phyloP scores from a whole-genome alignment of 2,888 invertebrate species.

The Tortricodes alternella region DNA sequence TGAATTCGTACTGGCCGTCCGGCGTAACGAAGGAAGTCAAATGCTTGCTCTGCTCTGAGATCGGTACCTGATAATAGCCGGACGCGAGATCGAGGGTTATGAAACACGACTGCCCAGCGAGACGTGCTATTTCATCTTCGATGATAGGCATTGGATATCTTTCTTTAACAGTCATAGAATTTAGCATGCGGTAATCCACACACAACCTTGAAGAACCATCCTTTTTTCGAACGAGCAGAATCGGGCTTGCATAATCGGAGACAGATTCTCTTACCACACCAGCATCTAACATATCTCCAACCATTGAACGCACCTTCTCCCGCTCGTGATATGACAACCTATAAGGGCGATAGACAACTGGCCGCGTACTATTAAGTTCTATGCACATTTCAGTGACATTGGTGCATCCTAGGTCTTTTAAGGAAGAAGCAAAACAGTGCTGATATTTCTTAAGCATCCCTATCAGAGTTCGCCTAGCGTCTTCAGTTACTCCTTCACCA shows the following conservation, averaged over 20 bases:
- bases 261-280: slow-evolving; percentile 9
- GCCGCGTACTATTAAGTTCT: slow-evolving; percentile 30
- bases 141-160: slow-evolving; percentile 23
- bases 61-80: slow-evolving; percentile 22
- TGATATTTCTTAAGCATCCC: slow-evolving; percentile 22
- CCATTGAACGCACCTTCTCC: slow-evolving; percentile 3
- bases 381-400: slow-evolving; percentile 34
- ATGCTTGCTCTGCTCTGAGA: too few species aligned
- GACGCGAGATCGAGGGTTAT: slow-evolving; percentile 12
- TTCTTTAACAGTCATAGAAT: slow-evolving; percentile 13
- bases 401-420: slow-evolving; percentile 34
- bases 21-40: too few species aligned
- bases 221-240: slow-evolving; percentile 10
- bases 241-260: slow-evolving; percentile 9
- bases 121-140: slow-evolving; percentile 23
- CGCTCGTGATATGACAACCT: slow-evolving; percentile 5
- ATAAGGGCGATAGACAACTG: slow-evolving; percentile 21
- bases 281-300: slow-evolving; percentile 7
- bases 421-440: slow-evolving; percentile 34
- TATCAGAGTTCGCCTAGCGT: slow-evolving; percentile 15
- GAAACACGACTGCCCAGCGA: slow-evolving; percentile 13
- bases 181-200: not conserved
- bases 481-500: not conserved
- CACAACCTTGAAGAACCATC: not conserved
- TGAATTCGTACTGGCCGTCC: too few species aligned